phyloP scores from a whole-genome alignment of 2,797 vertebrate species.

The Cichlasoma orientale region DNA sequence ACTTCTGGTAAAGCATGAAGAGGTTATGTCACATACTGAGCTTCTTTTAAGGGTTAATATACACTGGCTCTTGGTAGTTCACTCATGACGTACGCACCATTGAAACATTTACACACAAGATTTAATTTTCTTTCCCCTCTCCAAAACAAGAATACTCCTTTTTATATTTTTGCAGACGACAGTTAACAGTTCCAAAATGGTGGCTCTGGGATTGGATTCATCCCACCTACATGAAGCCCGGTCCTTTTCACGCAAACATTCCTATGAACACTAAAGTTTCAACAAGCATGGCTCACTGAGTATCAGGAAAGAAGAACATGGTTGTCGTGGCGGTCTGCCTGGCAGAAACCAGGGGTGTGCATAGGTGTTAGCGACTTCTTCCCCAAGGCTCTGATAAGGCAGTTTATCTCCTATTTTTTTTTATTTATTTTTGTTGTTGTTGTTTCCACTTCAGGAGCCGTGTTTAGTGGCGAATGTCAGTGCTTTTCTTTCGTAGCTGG shows the following conservation, averaged over 20 bases:
- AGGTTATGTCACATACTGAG: conserved; percentile 77
- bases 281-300: conserved; percentile 90
- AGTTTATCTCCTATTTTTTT: conserved; percentile 10
- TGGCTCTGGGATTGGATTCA: conserved; percentile 81
- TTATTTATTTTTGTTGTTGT: conserved; percentile 70
- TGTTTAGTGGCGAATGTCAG: conserved; percentile 79
- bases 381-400: conserved; percentile 58
- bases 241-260: conserved; percentile 83
- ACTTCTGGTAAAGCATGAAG: conserved; percentile 62
- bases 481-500: conserved; percentile 29
- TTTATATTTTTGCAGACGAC: conserved; percentile 83
- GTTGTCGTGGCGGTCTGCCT: conserved; percentile 87
- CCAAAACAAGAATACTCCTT: conserved; percentile 89
- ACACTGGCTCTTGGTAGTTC: conserved; percentile 86
- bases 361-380: conserved; percentile 84
- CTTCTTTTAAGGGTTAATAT: conserved; percentile 81
- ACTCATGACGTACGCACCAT: conserved; percentile 87
- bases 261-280: conserved; percentile 78
- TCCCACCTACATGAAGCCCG: conserved; percentile 61
- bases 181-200: conserved; percentile 90
- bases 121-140: conserved; percentile 74
- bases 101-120: conserved; percentile 97
- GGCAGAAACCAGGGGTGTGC: conserved; percentile 91
- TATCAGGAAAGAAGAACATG: conserved; percentile 79
- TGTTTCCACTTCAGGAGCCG: conserved; percentile 78